phyloP scores from a whole-genome alignment of 2,888 invertebrate genomes.

The Callosobruchus maculatus region DNA sequence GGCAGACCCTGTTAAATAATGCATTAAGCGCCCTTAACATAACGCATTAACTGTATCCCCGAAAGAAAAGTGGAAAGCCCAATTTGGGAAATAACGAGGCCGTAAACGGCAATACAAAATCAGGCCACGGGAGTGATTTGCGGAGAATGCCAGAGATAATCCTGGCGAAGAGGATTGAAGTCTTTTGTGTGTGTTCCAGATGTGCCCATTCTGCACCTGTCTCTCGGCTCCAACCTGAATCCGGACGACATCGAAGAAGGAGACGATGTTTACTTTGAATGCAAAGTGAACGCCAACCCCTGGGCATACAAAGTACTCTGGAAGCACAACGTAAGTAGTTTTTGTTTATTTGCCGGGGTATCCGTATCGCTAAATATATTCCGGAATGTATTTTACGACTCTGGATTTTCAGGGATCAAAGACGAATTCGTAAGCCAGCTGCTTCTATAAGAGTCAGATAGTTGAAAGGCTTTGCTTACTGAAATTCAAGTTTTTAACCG shows the following conservation, averaged over 20 bases:
- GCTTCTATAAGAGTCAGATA: neutral
- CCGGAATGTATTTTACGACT: neutral
- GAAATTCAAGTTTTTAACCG: neutral
- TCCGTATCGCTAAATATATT: neutral
- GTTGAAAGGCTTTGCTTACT: neutral
- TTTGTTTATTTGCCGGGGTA: slow-evolving; percentile 7
- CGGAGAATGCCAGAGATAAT: slow-evolving; percentile 25
- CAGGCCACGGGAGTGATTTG: slow-evolving; percentile 32
- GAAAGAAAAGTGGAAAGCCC: neutral
- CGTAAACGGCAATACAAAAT: slow-evolving; percentile 40
- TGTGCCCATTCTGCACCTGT: slow-evolving; percentile 66
- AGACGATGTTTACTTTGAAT: slow-evolving; percentile 78
- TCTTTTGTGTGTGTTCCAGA: slow-evolving; percentile 50
- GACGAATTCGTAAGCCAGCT: neutral
- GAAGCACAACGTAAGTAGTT: slow-evolving; percentile 72
- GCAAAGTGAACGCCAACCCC: slow-evolving; percentile 75
- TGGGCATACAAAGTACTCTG: slow-evolving; percentile 75
- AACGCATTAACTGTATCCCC: neutral
- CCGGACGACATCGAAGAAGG: slow-evolving; percentile 78
- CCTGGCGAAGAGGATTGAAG: slow-evolving; percentile 36
- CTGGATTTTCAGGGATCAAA: neutral
- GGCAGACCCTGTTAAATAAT: neutral
- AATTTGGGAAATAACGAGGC: slow-evolving; percentile 9
- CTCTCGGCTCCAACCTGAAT: slow-evolving; percentile 71
- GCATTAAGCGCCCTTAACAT: neutral